phyloP scores from a whole-genome alignment of 2,797 vertebrate species.

The Sternarchorhynchus goeldii region DNA sequence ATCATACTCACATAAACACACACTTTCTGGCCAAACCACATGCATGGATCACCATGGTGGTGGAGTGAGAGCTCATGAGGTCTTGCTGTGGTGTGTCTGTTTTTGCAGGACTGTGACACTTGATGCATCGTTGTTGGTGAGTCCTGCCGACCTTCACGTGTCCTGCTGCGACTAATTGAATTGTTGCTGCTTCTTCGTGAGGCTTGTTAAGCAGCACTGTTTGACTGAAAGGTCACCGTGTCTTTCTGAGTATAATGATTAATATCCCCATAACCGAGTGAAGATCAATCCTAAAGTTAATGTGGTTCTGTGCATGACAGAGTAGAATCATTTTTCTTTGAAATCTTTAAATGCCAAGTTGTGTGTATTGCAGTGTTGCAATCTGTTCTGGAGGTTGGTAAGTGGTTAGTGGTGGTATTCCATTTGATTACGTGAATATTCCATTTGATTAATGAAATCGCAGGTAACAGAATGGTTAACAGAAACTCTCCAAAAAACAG shows the following conservation, averaged over 20 bases:
- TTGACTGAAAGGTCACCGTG: conserved; percentile 46
- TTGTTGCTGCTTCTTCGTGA: conserved; percentile 24
- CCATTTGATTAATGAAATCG: not conserved
- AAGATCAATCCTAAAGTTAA: conserved; percentile 30
- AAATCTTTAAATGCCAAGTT: conserved; percentile 27
- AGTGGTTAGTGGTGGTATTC: not conserved
- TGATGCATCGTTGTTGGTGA: not conserved
- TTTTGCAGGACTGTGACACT: too few species aligned
- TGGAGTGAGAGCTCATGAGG: too few species aligned
- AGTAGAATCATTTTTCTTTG: conserved; percentile 21
- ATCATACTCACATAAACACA: too few species aligned
- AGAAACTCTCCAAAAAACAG: too few species aligned
- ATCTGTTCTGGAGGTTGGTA: not conserved
- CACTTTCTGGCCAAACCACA: too few species aligned
- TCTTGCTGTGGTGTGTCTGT: too few species aligned
- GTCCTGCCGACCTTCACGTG: conserved; percentile 4
- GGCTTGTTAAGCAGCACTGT: conserved; percentile 32
- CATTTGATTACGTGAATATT: not conserved
- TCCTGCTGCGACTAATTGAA: conserved; percentile 22
- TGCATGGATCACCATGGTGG: too few species aligned
- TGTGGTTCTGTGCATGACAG: conserved; percentile 4
- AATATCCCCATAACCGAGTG: conserved; percentile 30
- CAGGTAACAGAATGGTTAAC: not conserved
- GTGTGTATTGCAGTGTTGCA: not conserved
- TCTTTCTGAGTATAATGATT: conserved; percentile 29